Evolutionary conservation across 2,113 vertebrate genomes (phyloP), one percentile per base, ranked within the genome.

Genomic region (Phaethon lepturus): DNA sequence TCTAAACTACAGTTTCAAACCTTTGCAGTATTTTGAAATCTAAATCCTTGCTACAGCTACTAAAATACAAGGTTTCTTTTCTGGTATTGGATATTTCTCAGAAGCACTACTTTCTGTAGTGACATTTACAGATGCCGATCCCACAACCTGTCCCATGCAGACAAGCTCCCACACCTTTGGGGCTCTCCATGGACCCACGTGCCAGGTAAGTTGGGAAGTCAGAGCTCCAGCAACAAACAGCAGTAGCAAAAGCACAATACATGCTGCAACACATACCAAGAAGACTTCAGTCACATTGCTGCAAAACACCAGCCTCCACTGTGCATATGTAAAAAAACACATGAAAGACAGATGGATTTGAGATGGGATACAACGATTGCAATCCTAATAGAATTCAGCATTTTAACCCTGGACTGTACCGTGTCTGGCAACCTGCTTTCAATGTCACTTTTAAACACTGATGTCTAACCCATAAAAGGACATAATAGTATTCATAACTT

Each of bases 231-330:
- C 52, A 58, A 24, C 19, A 17, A 52, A 59, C 19, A 67, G 47
- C 42, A 33, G 42, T 17, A 59, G 23, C 9, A 8, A 42, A 87
- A 76, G 53, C 45, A 69, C 29, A 16, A 5, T 2, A 24, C 25
- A 1, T 4, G 44, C 50, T 62, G 63, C 49, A 20, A 58, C 74
- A 56, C 0, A 0, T 31, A 74, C 53, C 26, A 3, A 11, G 38
- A 15, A n/a, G 56, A 72, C 23, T 2, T 6, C 15, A 63, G 25
- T 45, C 47, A 14, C 2, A 0, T 15, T 38, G 24, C 23, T 40
- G 23, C 25, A 16, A 42, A 69, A 17, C 33, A 19, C 29, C 35
- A 49, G 53, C 60, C 33, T 67, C 31, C 17, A 5, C 60, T 40
- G 5, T 7, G 9, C 20, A 7, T 9, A 5, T 16, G 8, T 5